Base-by-base conservation (phyloP, 2,888 invertebrate genomes). In the Ichneumoninae sp. region DNA sequence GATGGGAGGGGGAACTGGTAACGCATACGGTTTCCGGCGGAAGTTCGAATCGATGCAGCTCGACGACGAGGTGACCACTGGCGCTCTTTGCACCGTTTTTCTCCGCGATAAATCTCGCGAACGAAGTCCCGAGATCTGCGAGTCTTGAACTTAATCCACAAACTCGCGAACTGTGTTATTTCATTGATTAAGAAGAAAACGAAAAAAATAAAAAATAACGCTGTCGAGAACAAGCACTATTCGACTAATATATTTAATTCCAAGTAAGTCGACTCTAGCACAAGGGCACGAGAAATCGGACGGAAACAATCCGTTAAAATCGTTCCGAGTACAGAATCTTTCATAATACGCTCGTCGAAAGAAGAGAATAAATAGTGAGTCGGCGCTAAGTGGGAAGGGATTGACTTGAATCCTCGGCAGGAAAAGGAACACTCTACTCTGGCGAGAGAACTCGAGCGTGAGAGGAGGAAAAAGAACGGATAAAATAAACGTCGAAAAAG, bases 21-120 rank as follows among this genome's bases (percentile, higher is more conserved):
- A 30, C 40, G 62, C 79, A 60, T 62, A 82, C 22, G 71, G 75
- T 79, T 82, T 84, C 82, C 75, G 79, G 54, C 79, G 81, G 79
- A 84, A 71, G 82, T 54, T 79, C 52, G 68, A 70, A 65, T 81
- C 84, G 81, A 75, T 71, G 78, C 70, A 40, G 57, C 60, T 54
- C 76, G 52, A 72, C 54, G 77, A 72, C 26, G 13, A 26, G 30
- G 19, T 60, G 70, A 74, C 66, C 44, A 13, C 57, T 22, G 57
- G 4, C 22, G 57, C 57, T n/a, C 22, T 19, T 19, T 47, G 3
- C 40, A 10, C 10, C 57, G 44, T 30, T 47, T 60, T 57, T 40
- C 22, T 74, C 26, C 7, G 40, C 57, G 40, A 36, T 7, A 40
- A 54, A 57, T 57, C 40, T 7, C 40, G 19, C 13, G 16, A 3